phyloP scores from a whole-genome alignment of 2,797 vertebrate genomes.

The Syngnathus acus region DNA sequence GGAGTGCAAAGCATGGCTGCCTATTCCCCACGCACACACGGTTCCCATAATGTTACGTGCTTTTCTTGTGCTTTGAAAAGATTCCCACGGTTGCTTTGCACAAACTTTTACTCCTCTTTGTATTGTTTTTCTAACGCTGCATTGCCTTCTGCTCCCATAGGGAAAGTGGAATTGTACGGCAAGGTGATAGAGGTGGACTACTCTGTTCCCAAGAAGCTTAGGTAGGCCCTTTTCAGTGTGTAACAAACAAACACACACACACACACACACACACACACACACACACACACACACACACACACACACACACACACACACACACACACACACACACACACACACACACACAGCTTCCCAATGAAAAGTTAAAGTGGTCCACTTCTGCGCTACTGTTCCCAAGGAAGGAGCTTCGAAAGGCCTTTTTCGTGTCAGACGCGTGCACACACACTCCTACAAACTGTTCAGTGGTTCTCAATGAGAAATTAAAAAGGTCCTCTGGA shows the following conservation, averaged over 20 bases:
- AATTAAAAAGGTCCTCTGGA: neutral
- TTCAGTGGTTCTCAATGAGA: neutral
- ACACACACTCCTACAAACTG: neutral
- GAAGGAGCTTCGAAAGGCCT: neutral
- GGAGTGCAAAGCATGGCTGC: slow-evolving; percentile 81
- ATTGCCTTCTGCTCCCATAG: slow-evolving; percentile 69
- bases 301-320: slow-evolving; percentile 5
- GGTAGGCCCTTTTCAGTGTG: slow-evolving; percentile 66
- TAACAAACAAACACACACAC: slow-evolving; percentile 16
- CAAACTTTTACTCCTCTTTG: slow-evolving; percentile 30
- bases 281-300: slow-evolving; percentile 8
- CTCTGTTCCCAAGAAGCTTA: slow-evolving; percentile 92
- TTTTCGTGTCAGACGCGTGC: neutral
- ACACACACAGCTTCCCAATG: slow-evolving; percentile 6
- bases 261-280: slow-evolving; percentile 5
- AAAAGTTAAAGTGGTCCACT: neutral
- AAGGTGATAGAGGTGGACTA: slow-evolving; percentile 96
- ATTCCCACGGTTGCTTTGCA: slow-evolving; percentile 35
- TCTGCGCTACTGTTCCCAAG: neutral
- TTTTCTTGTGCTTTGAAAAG: neutral
- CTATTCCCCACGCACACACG: slow-evolving; percentile 58
- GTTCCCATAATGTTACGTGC: slow-evolving; percentile 26
- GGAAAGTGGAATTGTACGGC: slow-evolving; percentile 92
- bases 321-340: slow-evolving; percentile 11
- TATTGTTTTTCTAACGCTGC: slow-evolving; percentile 55